These are phyloP conservation scores for Zaprionus bogoriensis DNA, from an alignment of 2,888 invertebrate species.

Conservation along the genomic window DNA sequence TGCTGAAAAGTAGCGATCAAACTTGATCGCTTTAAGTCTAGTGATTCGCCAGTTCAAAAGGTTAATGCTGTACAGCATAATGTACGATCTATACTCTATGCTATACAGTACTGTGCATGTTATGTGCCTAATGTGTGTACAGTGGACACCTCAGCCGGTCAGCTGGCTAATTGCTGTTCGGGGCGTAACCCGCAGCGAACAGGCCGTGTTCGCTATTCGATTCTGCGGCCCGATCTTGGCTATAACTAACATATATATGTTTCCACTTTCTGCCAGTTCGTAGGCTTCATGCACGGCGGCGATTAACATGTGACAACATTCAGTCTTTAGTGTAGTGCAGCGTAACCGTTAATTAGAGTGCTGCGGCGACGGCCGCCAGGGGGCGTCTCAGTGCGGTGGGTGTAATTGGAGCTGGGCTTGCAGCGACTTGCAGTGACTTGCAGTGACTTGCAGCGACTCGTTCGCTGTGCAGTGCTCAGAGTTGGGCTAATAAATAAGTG, in stretches of 20 bases:
- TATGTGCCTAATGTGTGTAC: background rate
- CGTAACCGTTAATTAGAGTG: constrained; percentile 50
- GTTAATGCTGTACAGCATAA: no score
- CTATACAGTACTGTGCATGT: no score
- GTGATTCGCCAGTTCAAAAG: no score
- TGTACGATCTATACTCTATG: no score
- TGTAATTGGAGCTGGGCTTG: constrained; percentile 53
- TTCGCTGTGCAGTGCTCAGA: no score
- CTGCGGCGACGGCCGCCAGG: constrained; percentile 32
- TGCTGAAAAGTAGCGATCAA: no score
- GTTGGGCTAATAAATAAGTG: constrained; percentile 41
- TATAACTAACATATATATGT: background rate
- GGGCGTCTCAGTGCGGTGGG: constrained; percentile 45
- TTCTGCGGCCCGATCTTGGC: background rate
- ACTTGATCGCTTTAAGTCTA: no score
- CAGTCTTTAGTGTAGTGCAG: constrained; percentile 24
- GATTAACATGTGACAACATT: constrained; percentile 52
- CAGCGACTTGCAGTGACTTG: constrained; percentile 40
- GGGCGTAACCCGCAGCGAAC: background rate
- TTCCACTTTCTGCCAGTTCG: background rate
- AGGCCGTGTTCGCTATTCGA: background rate
- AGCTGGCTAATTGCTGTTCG: background rate
- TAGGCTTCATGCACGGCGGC: background rate
- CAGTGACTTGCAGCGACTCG: no score
- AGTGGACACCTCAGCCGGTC: background rate